Percentiles rank a stretch among this genome's conserved stretches.
These are phyloP conservation scores for Eumerus sabulonum DNA, from an alignment of 2,888 invertebrate genomes.

Conservation along the genomic window DNA sequence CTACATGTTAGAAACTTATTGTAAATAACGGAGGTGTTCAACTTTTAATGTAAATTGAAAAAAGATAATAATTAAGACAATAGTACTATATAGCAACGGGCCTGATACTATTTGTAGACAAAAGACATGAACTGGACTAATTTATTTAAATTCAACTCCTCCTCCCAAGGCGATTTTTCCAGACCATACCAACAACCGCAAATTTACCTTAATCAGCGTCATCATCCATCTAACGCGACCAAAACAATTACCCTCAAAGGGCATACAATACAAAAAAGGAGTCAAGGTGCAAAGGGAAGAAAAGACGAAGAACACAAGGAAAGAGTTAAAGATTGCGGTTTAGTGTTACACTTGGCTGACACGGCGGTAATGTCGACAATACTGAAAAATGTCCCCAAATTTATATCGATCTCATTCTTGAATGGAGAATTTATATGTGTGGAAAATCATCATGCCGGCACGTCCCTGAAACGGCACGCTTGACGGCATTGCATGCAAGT, in stretches of 20 bases:
- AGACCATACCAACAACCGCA: neutral
- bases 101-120: too few species aligned
- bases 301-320: slow-evolving; percentile 1
- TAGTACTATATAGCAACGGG: too few species aligned
- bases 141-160: too few species aligned
- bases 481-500: slow-evolving; percentile 58
- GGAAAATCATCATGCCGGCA: neutral
- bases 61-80: too few species aligned
- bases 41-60: too few species aligned
- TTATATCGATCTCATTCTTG: slow-evolving; percentile 47
- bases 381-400: slow-evolving; percentile 45
- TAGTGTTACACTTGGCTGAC: slow-evolving; percentile 21
- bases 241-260: too few species aligned
- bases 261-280: too few species aligned
- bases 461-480: neutral
- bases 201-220: slow-evolving; percentile 22
- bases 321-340: slow-evolving; percentile 21
- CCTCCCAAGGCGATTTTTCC: too few species aligned
- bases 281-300: neutral
- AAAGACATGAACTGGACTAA: too few species aligned
- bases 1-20: too few species aligned
- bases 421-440: slow-evolving; percentile 23
- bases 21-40: too few species aligned
- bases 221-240: slow-evolving; percentile 15
- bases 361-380: slow-evolving; percentile 24